Evolutionary conservation across 30 jellyfish, hydroid and myxozoan genomes (phyloP).

Genomic region (Aurelia aurita): DNA sequence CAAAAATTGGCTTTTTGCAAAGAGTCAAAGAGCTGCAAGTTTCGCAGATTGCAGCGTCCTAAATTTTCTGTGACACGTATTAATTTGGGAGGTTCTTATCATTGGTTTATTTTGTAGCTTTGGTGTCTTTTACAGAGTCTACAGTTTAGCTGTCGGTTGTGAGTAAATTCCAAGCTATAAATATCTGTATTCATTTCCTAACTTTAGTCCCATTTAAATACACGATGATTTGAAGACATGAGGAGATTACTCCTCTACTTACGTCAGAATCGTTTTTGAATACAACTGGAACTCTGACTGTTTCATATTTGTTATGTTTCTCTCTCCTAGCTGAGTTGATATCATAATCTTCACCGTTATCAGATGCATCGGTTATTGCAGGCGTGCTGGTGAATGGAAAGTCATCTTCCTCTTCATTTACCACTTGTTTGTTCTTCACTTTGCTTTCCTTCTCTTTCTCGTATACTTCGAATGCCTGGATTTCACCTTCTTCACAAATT

Average conservation of each 20-base stretch:
- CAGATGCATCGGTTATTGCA: conserved; percentile 45
- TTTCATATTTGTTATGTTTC: not conserved
- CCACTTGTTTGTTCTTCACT: not conserved
- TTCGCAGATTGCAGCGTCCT: too few species aligned
- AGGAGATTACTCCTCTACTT: not conserved
- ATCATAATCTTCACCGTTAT: not conserved
- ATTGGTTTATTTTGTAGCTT: too few species aligned
- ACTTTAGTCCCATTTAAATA: too few species aligned
- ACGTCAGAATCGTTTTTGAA: conserved; percentile 41
- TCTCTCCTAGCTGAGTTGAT: not conserved
- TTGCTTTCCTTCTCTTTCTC: not conserved
- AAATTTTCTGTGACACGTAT: too few species aligned
- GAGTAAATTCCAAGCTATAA: too few species aligned
- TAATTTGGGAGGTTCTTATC: too few species aligned
- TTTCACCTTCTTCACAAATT: conserved; percentile 64
- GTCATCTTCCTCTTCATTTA: not conserved
- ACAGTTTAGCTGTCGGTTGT: too few species aligned
- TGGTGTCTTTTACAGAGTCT: too few species aligned
- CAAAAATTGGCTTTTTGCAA: too few species aligned
- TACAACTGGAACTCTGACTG: conserved; percentile 36
- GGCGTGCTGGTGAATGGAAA: conserved; percentile 64
- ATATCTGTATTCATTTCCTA: too few species aligned
- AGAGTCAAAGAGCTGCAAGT: too few species aligned
- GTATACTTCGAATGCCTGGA: conserved; percentile 49
- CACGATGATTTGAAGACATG: too few species aligned